Evolutionary conservation across 2,113 vertebrate species (phyloP).

Genomic region (Brienomyrus brachyistius): DNA sequence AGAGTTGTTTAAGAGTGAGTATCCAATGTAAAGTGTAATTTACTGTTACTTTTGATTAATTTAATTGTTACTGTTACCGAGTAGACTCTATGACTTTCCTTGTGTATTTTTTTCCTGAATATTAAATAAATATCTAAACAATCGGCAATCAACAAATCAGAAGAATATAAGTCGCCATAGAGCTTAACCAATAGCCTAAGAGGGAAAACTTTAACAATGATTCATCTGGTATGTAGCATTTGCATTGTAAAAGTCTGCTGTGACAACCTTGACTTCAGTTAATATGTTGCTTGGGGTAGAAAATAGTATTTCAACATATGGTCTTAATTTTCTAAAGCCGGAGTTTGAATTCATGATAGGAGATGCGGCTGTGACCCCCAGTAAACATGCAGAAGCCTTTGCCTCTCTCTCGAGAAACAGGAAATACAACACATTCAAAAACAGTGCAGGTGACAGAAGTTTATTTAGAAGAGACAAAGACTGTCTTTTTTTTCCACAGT

Average conservation of each 20-base stretch:
- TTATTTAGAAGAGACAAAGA: constrained; percentile 15
- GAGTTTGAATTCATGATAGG: constrained; percentile 25
- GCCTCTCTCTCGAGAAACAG: constrained; percentile 29
- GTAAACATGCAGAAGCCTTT: constrained; percentile 33
- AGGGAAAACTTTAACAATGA: constrained; percentile 25
- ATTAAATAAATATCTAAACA: neutral
- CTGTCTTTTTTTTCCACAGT: constrained; percentile 1
- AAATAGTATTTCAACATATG: constrained; percentile 50
- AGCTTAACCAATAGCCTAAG: neutral
- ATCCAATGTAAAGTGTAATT: neutral
- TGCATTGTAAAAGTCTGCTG: constrained; percentile 39
- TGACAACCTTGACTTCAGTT: constrained; percentile 34
- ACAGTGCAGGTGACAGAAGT: constrained; percentile 19
- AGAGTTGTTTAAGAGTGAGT: neutral
- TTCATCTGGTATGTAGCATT: constrained; percentile 31
- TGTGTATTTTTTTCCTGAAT: neutral
- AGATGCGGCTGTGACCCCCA: constrained; percentile 48
- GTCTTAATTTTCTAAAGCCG: constrained; percentile 45
- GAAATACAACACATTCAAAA: constrained; percentile 5
- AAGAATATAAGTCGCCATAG: neutral
- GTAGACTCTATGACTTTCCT: neutral
- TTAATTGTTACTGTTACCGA: neutral
- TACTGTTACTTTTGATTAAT: neutral
- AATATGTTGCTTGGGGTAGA: constrained; percentile 41
- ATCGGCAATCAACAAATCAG: neutral